Evolutionary conservation across 2,113 vertebrate genomes (phyloP), one percentile per base, ranked within the genome.

Genomic region (Clinocottus analis): DNA sequence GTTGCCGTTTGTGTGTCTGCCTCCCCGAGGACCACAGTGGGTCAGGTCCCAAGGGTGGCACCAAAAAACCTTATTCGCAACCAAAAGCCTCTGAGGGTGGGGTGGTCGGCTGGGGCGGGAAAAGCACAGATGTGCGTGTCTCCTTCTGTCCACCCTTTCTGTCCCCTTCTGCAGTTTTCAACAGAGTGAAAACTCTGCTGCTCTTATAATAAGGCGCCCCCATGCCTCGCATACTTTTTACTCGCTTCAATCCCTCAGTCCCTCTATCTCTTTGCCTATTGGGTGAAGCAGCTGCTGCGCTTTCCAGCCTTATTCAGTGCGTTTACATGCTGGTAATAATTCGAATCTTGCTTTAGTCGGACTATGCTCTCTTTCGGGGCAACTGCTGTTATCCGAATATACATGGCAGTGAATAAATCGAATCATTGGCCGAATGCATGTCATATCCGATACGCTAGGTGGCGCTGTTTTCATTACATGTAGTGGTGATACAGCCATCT

Each of bases 61-160:
- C 82, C 56, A 11, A 81, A 73, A 85, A 80, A 47, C 67, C 77
- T 67, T 13, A 35, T 37, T 61, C 73, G 29, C 67, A 53, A 69
- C 77, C 90, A 75, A 79, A 85, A 76, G 80, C 72, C 69, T 67
- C 0, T 3, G n/a, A 56, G 65, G 64, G 74, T 45, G 70, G 60
- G 23, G 69, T 29, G 64, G 74, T 37, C 62, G 63, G 21, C 14
- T 45, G 51, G 66, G 75, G 63, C 33, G 73, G 74, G 72, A 82
- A 70, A 51, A 71, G 61, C 86, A 86, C 88, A 91, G 89, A 90
- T 88, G 89, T 64, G 81, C 25, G 51, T 68, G 51, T 85, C 39
- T 80, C 74, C 82, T 55, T 75, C 81, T 79, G 82, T 83, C 60
- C 29, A 1, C 60, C 70, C 87, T 86, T 35, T 74, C 81, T 87